Base-by-base conservation (phyloP, 2,113 vertebrate species). In the Callionymus lyra region DNA sequence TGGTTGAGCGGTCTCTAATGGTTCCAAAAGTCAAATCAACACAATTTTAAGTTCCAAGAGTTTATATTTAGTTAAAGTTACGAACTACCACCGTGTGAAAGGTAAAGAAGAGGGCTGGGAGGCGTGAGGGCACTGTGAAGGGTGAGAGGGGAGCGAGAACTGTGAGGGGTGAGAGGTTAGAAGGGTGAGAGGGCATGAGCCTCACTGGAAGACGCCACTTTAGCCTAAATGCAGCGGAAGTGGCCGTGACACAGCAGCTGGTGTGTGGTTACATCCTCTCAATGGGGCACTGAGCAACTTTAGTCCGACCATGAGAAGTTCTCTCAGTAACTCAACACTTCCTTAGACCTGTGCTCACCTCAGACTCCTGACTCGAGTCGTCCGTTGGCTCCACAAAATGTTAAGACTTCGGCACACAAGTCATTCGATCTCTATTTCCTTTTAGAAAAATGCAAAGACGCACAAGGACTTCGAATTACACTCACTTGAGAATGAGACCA, bases 181-280 rank as follows among this genome's bases (percentile, higher is more conserved):
- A 44, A 42, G 56, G 59, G 44, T 31, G 14, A 40, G 43, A 60
- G 36, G 27, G 43, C 48, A 49, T n/a, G 21, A 27, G 21, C 21
- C 21, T 27, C 21, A 5, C 21, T 56, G 45, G 45, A 37, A 51
- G 57, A 77, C 67, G 44, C 70, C 48, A 34, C 21, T 67, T 59
- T 50, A 62, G 62, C 70, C 56, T 46, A 71, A 70, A 63, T 41
- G 49, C 53, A 52, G 52, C 68, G 70, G 76, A 83, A 84, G 70
- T 77, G 40, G 56, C 53, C 6, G 14, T 69, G 69, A 80, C 76
- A 64, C 59, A 41, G 71, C 43, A 15, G 47, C 40, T 12, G 63
- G 73, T 76, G 65, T 70, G 42, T 10, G 70, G 72, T 82, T 81
- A 60, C 77, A 32, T 46, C 50, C 47, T 27, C 21, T 27, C 21